Conservation (phyloP, 2,797 vertebrate genomes). For the Tangara arthus region DNA sequence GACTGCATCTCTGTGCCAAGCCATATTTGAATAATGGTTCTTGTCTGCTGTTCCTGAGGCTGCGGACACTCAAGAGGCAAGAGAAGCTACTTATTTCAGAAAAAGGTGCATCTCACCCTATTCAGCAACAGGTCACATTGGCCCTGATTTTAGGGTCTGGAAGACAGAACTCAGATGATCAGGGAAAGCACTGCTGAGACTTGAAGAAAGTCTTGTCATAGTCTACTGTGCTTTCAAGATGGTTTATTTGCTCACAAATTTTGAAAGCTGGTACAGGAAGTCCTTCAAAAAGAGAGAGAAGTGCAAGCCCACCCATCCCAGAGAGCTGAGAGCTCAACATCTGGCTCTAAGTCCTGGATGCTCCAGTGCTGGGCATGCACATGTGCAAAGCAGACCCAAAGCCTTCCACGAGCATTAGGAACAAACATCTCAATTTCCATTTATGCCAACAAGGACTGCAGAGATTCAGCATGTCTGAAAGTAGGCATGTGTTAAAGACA, state of each 20-base stretch:
- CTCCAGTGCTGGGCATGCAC: neutral
- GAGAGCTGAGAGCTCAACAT: neutral
- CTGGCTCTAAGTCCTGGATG: neutral
- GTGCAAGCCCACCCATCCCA: neutral
- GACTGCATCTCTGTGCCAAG: neutral
- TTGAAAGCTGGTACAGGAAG: neutral
- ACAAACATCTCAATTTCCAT: neutral
- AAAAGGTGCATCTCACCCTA: neutral
- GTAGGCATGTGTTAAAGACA: neutral
- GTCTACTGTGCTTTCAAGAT: neutral
- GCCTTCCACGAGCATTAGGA: neutral
- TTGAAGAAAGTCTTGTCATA: neutral
- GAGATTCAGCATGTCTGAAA: neutral
- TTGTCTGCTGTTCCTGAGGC: neutral
- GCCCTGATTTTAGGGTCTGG: neutral
- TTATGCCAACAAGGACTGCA: constrained; percentile 14
- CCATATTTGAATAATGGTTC: neutral
- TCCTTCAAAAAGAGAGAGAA: neutral
- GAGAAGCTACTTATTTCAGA: neutral
- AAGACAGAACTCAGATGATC: neutral
- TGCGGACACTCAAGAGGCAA: neutral
- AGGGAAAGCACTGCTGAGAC: neutral
- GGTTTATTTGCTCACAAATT: neutral
- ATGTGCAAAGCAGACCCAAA: constrained; percentile 22
- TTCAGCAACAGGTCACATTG: neutral